phyloP scores from a whole-genome alignment of 37 sponge, comb jelly and placozoan species.

The Cladorhizidae sp. region DNA sequence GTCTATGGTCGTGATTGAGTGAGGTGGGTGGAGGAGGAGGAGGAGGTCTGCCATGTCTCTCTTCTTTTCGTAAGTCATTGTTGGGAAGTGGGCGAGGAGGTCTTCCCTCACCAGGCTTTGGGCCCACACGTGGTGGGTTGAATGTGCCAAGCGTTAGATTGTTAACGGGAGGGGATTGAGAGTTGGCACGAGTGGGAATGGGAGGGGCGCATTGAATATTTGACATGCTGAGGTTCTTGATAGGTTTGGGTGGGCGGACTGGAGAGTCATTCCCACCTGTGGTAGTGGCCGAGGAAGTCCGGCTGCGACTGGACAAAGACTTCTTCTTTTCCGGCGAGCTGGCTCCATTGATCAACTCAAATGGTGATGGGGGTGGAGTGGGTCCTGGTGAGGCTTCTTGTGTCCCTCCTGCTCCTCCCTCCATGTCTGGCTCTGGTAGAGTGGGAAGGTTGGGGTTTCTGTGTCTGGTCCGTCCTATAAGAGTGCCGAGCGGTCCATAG shows the following conservation, averaged over 20 bases:
- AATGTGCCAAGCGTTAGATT: neutral
- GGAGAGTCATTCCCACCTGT: neutral
- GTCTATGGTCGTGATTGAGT: neutral
- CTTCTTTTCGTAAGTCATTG: conserved; percentile 2
- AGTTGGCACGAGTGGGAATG: neutral
- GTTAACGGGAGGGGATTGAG: neutral
- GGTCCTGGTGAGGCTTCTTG: neutral
- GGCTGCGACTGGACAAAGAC: neutral
- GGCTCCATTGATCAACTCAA: neutral
- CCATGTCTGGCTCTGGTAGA: neutral
- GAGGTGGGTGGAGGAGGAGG: conserved; percentile 5
- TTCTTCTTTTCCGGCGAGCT: neutral
- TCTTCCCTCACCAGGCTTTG: neutral
- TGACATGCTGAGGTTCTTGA: neutral
- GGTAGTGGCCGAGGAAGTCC: neutral
- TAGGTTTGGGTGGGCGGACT: neutral
- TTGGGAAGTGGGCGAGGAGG: neutral
- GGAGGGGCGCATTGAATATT: neutral
- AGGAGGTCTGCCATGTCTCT: neutral
- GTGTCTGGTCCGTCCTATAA: conserved; percentile 2
- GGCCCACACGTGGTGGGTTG: neutral
- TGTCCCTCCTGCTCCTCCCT: neutral
- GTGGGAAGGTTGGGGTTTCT: neutral
- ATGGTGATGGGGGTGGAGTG: conserved; percentile 1
- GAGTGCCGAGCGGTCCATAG: conserved; percentile 14